Base-by-base conservation (phyloP, 2,888 invertebrate species). In the Tetramorium bicarinatum region DNA sequence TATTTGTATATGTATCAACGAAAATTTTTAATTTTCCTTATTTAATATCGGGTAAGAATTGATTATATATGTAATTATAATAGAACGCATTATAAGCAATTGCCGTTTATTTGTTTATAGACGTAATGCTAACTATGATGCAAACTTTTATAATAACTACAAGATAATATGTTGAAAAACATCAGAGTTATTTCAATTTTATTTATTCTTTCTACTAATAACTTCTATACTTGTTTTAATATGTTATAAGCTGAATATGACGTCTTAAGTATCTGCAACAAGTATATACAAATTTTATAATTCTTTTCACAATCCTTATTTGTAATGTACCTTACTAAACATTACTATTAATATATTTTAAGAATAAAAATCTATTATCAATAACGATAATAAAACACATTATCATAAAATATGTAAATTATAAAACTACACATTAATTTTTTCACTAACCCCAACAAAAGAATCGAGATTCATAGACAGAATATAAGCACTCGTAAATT, bases 391-490 rank as follows among this genome's bases (percentile, higher is more conserved):
- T 49, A n/a, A 44, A 18, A 49, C 15, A 49, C 7, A 18, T 49
- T 18, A 59, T 41, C 8, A 21, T 49, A 38, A 52, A 25, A 15
- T 18, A 49, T 18, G 15, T 13, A 72, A 59, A 18, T 11, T n/a
- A 59, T 15, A 11, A 41, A 54, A 15, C 21, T 71, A 11, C 1
- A 25, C 18, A 29, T 56, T 25, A 41, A 41, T 47, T 49, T n/a
- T 3, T 25, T 38, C 62, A 89, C 89, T 82, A n/a, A 91, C 89
- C 44, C 56, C 84, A 4, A 76, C 85, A 47, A 89, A 91, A 11
- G 88, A 85, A 25, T 86, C 84, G 18, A 91, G 76, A n/a, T 86
- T 87, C 25, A 91, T 69, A 3, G 87, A 81, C 6, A 90, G 41
- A 3, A 91, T 13, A 15, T 83, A 77, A 15, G 38, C 81, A 25